Evolutionary conservation across 2,113 vertebrate species (phyloP).

Genomic region (Pagrus major): DNA sequence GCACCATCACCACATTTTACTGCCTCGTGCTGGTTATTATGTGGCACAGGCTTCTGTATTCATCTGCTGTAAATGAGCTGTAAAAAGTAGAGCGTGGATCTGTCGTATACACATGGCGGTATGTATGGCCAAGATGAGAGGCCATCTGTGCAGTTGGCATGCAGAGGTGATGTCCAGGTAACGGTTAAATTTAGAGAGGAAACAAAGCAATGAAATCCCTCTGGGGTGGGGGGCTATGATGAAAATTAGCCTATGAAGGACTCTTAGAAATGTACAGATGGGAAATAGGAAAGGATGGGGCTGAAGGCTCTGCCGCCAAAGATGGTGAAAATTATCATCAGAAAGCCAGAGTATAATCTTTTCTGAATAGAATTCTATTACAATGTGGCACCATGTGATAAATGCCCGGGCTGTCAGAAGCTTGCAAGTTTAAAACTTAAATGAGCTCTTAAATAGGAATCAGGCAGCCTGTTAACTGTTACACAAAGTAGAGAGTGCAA

Average conservation of each 20-base stretch:
- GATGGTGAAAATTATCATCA: slow-evolving; percentile 81
- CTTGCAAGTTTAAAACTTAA: slow-evolving; percentile 69
- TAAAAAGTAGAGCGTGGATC: slow-evolving; percentile 3
- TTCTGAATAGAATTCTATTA: slow-evolving; percentile 81
- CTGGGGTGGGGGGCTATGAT: slow-evolving; percentile 15
- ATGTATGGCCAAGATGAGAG: slow-evolving; percentile 25
- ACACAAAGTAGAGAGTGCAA: slow-evolving; percentile 54
- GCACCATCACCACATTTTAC: slow-evolving; percentile 7
- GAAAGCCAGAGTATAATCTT: slow-evolving; percentile 79
- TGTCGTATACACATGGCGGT: neutral
- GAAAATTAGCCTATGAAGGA: slow-evolving; percentile 41
- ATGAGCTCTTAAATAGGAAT: slow-evolving; percentile 74
- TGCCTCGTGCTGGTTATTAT: slow-evolving; percentile 15
- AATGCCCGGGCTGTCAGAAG: slow-evolving; percentile 75
- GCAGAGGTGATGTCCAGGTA: slow-evolving; percentile 51
- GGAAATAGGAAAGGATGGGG: slow-evolving; percentile 24
- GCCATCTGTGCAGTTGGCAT: slow-evolving; percentile 54
- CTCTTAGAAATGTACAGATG: slow-evolving; percentile 52
- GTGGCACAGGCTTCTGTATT: neutral
- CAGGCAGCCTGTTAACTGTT: slow-evolving; percentile 65
- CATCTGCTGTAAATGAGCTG: slow-evolving; percentile 23
- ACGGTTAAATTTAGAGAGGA: slow-evolving; percentile 40
- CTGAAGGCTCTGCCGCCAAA: slow-evolving; percentile 62
- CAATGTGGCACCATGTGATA: slow-evolving; percentile 76
- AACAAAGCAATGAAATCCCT: slow-evolving; percentile 33